Base-by-base conservation (phyloP, 2,888 invertebrate species). In the Nasonia oneida region DNA sequence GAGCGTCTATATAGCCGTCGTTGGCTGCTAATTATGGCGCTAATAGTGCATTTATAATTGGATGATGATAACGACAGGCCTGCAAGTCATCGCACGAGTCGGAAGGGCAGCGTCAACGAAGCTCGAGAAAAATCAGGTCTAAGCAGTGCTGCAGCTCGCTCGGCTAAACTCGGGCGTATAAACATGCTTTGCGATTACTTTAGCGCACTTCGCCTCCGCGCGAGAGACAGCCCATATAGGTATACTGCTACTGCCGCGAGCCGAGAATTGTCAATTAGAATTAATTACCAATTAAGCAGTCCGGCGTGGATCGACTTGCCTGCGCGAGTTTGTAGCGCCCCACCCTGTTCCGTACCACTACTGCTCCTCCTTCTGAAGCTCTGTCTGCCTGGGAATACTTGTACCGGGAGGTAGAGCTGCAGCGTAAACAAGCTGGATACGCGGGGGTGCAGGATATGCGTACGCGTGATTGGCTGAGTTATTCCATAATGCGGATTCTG, bases 181-280 rank as follows among this genome's bases (percentile, higher is more conserved):
- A 90, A 90, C 89, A 90, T 83, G 89, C 89, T 87, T 88, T 87
- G 86, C 88, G 88, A 89, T 89, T 89, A 89, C 89, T 88, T 89
- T 88, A 86, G 47, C 50, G 53, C 37, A 18, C 10, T 18, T 42
- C 18, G 42, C 14, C 37, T 47, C 15, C 37, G 33, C 15, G 15
- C 6, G 39, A 3, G 77, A 3, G 29, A 42, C 5, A 50, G 33
- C 3, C 6, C 67, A 78, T 23, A 6, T 6, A 4, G 14, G 6
- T 18, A 15, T 14, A 23, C 70, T n/a, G 12, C 42, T n/a, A 39
- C n/a, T 39, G 12, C 0, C 18, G 37, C 12, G 14, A 37, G 23
- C 87, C 81, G 87, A 88, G 89, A 90, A 90, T 91, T 89, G 89
- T 89, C 89, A 91, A 91, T 90, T 90, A 90, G 89, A 89, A 91